These are phyloP conservation scores for Orthochromis malagaraziensis DNA, from an alignment of 2,113 vertebrate genomes.

Conservation along the genomic window DNA sequence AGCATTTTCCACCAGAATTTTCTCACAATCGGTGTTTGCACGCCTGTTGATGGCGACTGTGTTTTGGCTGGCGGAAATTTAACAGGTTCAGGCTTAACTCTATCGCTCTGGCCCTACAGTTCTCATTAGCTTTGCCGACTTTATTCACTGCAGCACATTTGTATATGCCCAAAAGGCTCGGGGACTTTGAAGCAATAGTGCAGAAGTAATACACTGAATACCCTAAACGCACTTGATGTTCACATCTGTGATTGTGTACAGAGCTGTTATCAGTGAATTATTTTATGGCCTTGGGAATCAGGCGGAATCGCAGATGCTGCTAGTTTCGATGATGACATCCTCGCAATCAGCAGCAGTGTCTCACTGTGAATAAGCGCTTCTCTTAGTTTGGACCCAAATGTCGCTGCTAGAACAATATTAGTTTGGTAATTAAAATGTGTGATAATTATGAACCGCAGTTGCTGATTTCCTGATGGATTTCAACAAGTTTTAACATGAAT, in stretches of 20 bases:
- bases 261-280: slow-evolving; percentile 45
- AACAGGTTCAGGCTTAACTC: slow-evolving; percentile 29
- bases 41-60: neutral
- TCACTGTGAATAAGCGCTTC: neutral
- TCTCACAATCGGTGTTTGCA: neutral
- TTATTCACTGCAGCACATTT: slow-evolving; percentile 34
- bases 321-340: slow-evolving; percentile 17
- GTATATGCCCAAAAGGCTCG: slow-evolving; percentile 40
- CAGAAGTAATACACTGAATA: slow-evolving; percentile 60
- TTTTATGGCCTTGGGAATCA: slow-evolving; percentile 55
- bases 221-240: slow-evolving; percentile 47
- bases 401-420: slow-evolving; percentile 30
- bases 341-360: slow-evolving; percentile 17
- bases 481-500: slow-evolving; percentile 35
- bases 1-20: neutral
- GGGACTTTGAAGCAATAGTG: slow-evolving; percentile 38
- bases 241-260: slow-evolving; percentile 60
- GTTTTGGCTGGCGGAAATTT: slow-evolving; percentile 12
- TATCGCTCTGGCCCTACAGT: slow-evolving; percentile 30
- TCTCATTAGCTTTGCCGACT: slow-evolving; percentile 34
- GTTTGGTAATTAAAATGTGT: slow-evolving; percentile 52
- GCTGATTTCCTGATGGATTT: slow-evolving; percentile 50
- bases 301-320: slow-evolving; percentile 49
- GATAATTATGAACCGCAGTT: slow-evolving; percentile 35
- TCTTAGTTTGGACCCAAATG: slow-evolving; percentile 21